Evolutionary conservation across 2,797 vertebrate species (phyloP), one percentile per base, ranked within the genome.

Genomic region (Mormyrus proboscirostris): DNA sequence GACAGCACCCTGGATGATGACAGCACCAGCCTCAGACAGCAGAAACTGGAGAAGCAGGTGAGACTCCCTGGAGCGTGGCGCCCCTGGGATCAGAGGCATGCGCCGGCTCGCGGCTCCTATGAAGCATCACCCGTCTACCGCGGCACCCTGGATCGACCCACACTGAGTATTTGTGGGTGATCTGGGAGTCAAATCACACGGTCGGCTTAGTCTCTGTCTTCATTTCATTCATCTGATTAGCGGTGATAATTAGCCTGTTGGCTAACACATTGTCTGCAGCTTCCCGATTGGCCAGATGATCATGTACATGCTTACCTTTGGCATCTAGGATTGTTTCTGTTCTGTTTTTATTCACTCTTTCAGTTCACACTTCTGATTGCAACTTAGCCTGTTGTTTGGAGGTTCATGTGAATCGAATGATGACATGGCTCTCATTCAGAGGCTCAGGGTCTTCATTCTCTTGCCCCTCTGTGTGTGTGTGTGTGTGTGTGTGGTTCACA

Each of bases 11-110:
- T 97, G 90, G 97, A 97, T 88, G 97, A 98, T 93, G 97, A 98
- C 94, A 93, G 94, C 88, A 90, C 92, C 93, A 97, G 96, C 89
- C 94, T 99, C n/a, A 96, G 98, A 92, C 97, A 97, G 91, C 96
- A 98, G 94, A 99, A 99, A 93, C 96, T 99, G 90, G 97, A 99
- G 89, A 97, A 98, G 92, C 98, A 99, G 97, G 98, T 99, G 92
- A 65, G 79, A n/a, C 16, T 29, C 38, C 53, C 4, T 7, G 29
- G 8, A 55, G 10, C 10, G 10, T 22, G 6, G 62, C 10, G 1
- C 19, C 4, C n/a, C 1, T 10, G 7, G 53, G 53, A 44, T 19
- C 86, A 44, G 55, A 38, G 85, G n/a, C 3, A 4, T 1, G 10
- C 0, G 10, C 3, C 50, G 6, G 0, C 19, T 19, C 16, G 25